Conservation (phyloP, 2,113 vertebrate species). For the Aegotheles bennettii region DNA sequence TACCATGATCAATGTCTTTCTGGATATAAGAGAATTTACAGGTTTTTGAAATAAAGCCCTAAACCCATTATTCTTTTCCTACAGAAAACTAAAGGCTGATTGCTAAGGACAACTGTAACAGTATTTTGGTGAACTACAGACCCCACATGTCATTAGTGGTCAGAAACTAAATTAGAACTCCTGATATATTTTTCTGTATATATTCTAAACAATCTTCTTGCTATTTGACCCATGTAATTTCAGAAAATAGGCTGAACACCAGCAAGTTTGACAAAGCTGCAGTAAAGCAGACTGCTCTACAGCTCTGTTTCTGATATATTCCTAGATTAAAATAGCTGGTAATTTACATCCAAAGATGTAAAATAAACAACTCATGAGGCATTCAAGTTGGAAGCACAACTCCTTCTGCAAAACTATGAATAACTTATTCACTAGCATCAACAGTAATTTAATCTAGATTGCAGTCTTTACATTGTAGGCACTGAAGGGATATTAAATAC, state of each 20-base stretch:
- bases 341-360: constrained; percentile 63
- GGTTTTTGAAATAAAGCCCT: constrained; percentile 46
- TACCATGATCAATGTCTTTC: constrained; percentile 16
- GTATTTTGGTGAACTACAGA: constrained; percentile 35
- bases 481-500: constrained; percentile 47
- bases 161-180: constrained; percentile 60
- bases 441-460: constrained; percentile 59
- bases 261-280: constrained; percentile 25
- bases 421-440: constrained; percentile 56
- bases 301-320: constrained; percentile 42
- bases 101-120: constrained; percentile 39
- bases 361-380: constrained; percentile 53
- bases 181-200: constrained; percentile 18
- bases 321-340: constrained; percentile 57
- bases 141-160: constrained; percentile 54
- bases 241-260: constrained; percentile 45
- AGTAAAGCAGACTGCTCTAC: constrained; percentile 12
- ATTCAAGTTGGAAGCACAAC: constrained; percentile 34
- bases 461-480: constrained; percentile 12
- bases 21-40: constrained; percentile 37
- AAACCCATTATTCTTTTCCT: constrained; percentile 15
- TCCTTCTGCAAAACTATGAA: constrained; percentile 55
- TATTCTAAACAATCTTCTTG: constrained; percentile 67
- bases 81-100: constrained; percentile 46
- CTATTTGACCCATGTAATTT: constrained; percentile 66